Evolutionary conservation across 2,888 invertebrate genomes (phyloP).

Genomic region (Lissonota sp.): DNA sequence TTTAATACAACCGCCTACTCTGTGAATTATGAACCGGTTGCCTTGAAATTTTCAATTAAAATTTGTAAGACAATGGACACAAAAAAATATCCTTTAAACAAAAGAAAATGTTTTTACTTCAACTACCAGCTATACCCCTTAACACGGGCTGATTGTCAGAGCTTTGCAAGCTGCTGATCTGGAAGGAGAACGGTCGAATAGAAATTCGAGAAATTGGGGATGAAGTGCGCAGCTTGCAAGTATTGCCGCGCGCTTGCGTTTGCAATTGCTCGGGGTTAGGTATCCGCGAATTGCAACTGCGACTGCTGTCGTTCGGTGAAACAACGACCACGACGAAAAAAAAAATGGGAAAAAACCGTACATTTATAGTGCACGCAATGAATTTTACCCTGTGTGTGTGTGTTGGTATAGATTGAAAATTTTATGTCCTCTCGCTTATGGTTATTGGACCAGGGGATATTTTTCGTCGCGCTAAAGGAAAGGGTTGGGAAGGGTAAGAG

Average conservation of each 20-base stretch:
- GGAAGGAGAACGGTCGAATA: no score
- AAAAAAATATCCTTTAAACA: no score
- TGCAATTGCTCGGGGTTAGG: constrained; percentile 27
- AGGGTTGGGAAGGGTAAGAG: neutral
- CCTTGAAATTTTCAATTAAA: no score
- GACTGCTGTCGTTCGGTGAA: constrained; percentile 7
- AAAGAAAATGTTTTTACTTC: no score
- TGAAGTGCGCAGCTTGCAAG: constrained; percentile 47
- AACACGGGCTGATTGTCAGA: no score
- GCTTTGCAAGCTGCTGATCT: no score
- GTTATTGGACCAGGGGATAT: constrained; percentile 19
- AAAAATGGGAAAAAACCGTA: neutral
- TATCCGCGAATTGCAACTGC: constrained; percentile 20
- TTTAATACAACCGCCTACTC: no score
- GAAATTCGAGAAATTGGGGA: constrained; percentile 49
- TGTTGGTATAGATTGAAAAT: no score
- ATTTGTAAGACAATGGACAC: no score
- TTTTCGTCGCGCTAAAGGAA: constrained; percentile 10
- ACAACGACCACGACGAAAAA: neutral
- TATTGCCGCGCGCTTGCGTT: constrained; percentile 16
- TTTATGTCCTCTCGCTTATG: constrained; percentile 35
- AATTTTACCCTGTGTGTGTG: no score
- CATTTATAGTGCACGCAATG: constrained; percentile 23
- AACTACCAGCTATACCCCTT: no score
- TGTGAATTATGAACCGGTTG: no score